Conservation (phyloP, 1,140 invertebrate species). For the Tetramorium alpestre region DNA sequence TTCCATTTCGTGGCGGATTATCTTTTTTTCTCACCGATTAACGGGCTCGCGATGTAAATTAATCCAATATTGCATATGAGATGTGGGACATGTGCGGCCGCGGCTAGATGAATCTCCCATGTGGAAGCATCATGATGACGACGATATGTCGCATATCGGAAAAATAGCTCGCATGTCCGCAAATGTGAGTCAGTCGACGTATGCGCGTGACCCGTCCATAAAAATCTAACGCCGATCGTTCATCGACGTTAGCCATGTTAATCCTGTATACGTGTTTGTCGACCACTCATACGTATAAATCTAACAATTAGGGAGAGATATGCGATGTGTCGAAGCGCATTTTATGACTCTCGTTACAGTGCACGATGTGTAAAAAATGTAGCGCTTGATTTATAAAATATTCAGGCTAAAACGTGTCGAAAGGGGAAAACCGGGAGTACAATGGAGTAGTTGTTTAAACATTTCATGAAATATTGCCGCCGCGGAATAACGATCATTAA, state of each 20-base stretch:
- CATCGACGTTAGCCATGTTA: constrained; percentile 19
- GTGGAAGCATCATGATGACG: constrained; percentile 59
- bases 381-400: constrained; percentile 46
- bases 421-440: neutral
- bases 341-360: constrained; percentile 38
- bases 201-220: neutral
- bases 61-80: constrained; percentile 70
- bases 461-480: constrained; percentile 30
- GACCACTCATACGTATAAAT: constrained; percentile 37
- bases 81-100: constrained; percentile 53
- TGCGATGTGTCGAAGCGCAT: constrained; percentile 33
- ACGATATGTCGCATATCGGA: constrained; percentile 43
- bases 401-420: constrained; percentile 14
- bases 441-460: constrained; percentile 40
- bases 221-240: constrained; percentile 45
- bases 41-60: constrained; percentile 68
- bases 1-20: constrained; percentile 34
- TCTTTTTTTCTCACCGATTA: constrained; percentile 63
- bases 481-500: constrained; percentile 44
- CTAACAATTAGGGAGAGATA: constrained; percentile 43
- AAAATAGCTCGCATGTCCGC: constrained; percentile 17
- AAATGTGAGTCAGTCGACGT: constrained; percentile 13
- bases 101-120: constrained; percentile 62
- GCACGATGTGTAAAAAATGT: constrained; percentile 22
- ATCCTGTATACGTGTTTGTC: constrained; percentile 14